phyloP scores from a whole-genome alignment of 92 coral and sea anemone genomes.

The Metridium senile region DNA sequence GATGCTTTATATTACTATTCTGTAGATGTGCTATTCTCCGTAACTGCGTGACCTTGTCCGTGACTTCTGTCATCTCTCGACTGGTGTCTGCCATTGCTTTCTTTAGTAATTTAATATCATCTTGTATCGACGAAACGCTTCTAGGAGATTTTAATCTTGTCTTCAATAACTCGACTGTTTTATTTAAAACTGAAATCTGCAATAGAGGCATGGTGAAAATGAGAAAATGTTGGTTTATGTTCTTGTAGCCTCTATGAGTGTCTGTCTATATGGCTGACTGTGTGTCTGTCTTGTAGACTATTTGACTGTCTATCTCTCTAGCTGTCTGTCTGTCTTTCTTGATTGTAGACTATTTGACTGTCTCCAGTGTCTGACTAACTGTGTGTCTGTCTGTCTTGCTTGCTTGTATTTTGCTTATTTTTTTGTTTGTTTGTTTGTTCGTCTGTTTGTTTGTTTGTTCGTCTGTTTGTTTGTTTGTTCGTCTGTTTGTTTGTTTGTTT shows the following conservation, averaged over 20 bases:
- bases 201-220: not conserved
- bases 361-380: too few relatives aligned
- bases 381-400: too few relatives aligned
- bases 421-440: too few relatives aligned
- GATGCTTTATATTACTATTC: slow-evolving; percentile 38
- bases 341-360: too few relatives aligned
- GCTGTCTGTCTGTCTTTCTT: too few relatives aligned
- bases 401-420: too few relatives aligned
- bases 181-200: slow-evolving; percentile 72
- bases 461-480: too few relatives aligned
- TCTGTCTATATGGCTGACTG: not conserved
- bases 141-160: slow-evolving; percentile 57
- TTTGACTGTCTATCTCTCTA: too few relatives aligned
- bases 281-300: too few relatives aligned
- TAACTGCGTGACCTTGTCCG: slow-evolving; percentile 69
- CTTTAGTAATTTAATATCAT: slow-evolving; percentile 68
- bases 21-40: slow-evolving; percentile 64
- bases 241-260: not conserved
- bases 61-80: slow-evolving; percentile 72
- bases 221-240: too few relatives aligned
- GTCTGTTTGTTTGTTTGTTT: too few relatives aligned
- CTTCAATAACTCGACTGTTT: slow-evolving; percentile 49
- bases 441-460: too few relatives aligned
- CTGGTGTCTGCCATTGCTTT: slow-evolving; percentile 89
- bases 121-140: slow-evolving; percentile 57